Evolutionary conservation across 2,113 vertebrate genomes (phyloP).

Genomic region (Myodes glareolus): DNA sequence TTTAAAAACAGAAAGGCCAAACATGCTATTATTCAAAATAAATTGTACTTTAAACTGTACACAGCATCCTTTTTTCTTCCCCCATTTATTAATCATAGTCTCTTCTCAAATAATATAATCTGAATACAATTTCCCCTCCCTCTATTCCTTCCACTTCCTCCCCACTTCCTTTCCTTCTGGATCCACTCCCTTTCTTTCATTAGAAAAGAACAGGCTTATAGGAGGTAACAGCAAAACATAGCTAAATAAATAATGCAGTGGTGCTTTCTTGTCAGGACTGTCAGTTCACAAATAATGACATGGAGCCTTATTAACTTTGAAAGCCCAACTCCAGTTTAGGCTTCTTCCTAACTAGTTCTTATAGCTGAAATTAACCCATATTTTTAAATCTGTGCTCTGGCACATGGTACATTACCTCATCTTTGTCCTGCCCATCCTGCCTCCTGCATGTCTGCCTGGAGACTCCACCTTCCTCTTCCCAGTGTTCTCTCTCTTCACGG

Average conservation of each 20-base stretch:
- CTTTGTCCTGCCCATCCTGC: neutral
- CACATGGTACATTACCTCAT: neutral
- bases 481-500: neutral
- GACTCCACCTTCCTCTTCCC: neutral
- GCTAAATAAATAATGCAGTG: neutral
- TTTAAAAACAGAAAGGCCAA: neutral
- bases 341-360: neutral
- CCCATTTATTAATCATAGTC: neutral
- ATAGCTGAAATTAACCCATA: neutral
- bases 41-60: slow-evolving; percentile 12
- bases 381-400: neutral
- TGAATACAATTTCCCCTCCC: neutral
- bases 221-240: neutral
- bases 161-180: neutral
- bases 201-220: neutral
- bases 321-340: neutral
- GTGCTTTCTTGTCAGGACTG: neutral
- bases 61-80: neutral
- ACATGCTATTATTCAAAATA: slow-evolving; percentile 8
- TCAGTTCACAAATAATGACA: neutral
- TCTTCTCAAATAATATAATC: neutral
- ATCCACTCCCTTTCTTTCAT: neutral
- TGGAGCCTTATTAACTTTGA: neutral
- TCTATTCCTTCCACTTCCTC: neutral
- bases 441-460: neutral